These are phyloP conservation scores for Zaprionus capensis DNA, from an alignment of 1,140 invertebrate genomes.

Conservation along the genomic window DNA sequence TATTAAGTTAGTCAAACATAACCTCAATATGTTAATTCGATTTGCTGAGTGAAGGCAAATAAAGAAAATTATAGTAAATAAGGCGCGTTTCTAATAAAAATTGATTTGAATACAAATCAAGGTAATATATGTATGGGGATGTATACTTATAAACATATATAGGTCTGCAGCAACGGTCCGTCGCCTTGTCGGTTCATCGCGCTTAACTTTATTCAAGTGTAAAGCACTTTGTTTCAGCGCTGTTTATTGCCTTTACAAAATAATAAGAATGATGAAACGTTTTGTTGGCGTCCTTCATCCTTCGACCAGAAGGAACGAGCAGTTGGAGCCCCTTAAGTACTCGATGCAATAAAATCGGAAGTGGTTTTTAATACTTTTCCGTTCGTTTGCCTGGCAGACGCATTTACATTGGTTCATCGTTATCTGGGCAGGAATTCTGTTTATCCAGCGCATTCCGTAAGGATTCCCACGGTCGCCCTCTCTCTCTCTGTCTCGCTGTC, in stretches of 20 bases:
- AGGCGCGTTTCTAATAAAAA: conserved; percentile 1
- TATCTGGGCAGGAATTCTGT: conserved; percentile 15
- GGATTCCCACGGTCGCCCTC: neutral
- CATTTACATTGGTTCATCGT: conserved; percentile 34
- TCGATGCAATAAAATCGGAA: conserved; percentile 38
- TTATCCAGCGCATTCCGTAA: neutral
- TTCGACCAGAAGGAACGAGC: neutral
- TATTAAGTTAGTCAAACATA: neutral
- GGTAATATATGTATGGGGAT: neutral
- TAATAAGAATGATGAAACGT: conserved; percentile 38
- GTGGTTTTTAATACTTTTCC: conserved; percentile 46
- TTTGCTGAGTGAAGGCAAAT: neutral
- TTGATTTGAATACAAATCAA: conserved; percentile 12
- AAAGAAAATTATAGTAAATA: neutral
- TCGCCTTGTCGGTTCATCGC: neutral
- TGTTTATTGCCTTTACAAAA: conserved; percentile 44
- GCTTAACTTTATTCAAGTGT: conserved; percentile 44
- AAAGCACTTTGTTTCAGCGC: conserved; percentile 35
- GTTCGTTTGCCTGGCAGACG: conserved; percentile 14
- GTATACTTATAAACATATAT: neutral
- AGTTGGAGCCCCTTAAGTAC: conserved; percentile 19
- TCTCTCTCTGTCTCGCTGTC: neutral
- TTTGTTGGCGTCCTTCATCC: neutral
- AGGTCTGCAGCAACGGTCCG: neutral
- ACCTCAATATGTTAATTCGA: neutral